Base-by-base conservation (phyloP, 1,140 invertebrate genomes). In the Stegodyphus mimosarum region DNA sequence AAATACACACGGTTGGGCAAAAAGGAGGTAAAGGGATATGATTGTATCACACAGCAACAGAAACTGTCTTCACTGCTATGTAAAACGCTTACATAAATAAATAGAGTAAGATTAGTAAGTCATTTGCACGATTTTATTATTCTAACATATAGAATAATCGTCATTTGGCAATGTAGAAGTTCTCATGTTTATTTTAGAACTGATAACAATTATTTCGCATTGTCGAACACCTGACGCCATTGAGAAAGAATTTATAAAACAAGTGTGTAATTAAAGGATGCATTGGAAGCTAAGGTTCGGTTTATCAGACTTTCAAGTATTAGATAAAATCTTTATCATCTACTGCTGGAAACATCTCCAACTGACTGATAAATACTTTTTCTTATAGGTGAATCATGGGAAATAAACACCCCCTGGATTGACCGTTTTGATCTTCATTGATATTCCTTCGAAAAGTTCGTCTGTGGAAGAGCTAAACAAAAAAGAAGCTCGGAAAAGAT, bases 311-410 rank as follows among this genome's bases (percentile, higher is more conserved):
- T 67, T 79, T 79, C 49, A 69, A 70, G 66, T 72, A 72, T 51
- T 60, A 18, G 69, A 81, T 72, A 81, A 81, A 60, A 63, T 7
- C 55, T 15, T 83, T 75, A 83, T 83, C 81, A 49, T 33, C 48
- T n/a, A 17, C 72, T 67, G 69, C 72, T 64, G 71, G 33, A 64
- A 83, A 75, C 81, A 83, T 72, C 81, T 83, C 72, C 81, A 83
- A 75, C 18, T 48, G 69, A 69, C 55, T 83, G 81, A 83, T 83
- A 83, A 75, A 67, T 33, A 75, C 66, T 83, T 83, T 83, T 83
- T 83, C 49, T 83, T 83, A 67, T 53, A 83, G 81, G 81, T 83
- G 18, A 50, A 69, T 67, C 63, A 55, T 60, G 17, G 52, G 60
- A 67, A 67, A 72, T 49, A 52, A 49, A 83, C 81, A 83, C 81